Evolutionary conservation across 2,888 invertebrate species (phyloP).

Genomic region (Euplexia lucipara): DNA sequence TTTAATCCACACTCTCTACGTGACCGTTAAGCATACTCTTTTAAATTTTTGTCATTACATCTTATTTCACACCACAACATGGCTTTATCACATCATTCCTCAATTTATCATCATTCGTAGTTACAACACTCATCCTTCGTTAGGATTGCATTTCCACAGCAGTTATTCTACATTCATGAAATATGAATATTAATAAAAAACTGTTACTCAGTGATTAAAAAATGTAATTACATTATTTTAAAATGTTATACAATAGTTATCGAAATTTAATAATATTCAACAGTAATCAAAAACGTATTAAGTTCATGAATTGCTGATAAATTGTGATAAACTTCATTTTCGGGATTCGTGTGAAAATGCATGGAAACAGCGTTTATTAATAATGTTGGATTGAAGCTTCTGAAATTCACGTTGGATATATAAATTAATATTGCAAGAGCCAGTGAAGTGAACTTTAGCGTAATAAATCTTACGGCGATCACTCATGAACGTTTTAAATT

Average conservation of each 20-base stretch:
- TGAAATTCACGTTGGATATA: not conserved
- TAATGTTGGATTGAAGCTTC: slow-evolving; percentile 9
- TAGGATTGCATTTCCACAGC: not conserved
- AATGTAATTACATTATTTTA: not conserved
- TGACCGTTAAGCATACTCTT: too few relatives aligned
- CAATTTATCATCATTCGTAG: too few relatives aligned
- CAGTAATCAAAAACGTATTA: not conserved
- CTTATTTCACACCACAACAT: too few relatives aligned
- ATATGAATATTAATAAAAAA: not conserved
- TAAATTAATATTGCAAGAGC: slow-evolving; percentile 14
- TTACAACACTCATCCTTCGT: too few relatives aligned
- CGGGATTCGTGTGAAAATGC: not conserved
- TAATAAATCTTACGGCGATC: slow-evolving; percentile 2
- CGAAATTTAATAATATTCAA: not conserved
- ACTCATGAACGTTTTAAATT: slow-evolving; percentile 25
- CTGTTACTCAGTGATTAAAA: not conserved
- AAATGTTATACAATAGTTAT: not conserved
- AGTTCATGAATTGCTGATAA: not conserved
- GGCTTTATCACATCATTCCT: too few relatives aligned
- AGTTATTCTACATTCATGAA: too few relatives aligned
- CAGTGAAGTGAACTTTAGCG: slow-evolving; percentile 28
- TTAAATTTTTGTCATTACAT: too few relatives aligned
- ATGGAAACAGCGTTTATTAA: slow-evolving; percentile 2
- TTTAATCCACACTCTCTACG: too few relatives aligned
- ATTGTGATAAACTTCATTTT: not conserved